Conservation (phyloP, 2,113 vertebrate genomes). For the Diphyllodes magnificus region DNA sequence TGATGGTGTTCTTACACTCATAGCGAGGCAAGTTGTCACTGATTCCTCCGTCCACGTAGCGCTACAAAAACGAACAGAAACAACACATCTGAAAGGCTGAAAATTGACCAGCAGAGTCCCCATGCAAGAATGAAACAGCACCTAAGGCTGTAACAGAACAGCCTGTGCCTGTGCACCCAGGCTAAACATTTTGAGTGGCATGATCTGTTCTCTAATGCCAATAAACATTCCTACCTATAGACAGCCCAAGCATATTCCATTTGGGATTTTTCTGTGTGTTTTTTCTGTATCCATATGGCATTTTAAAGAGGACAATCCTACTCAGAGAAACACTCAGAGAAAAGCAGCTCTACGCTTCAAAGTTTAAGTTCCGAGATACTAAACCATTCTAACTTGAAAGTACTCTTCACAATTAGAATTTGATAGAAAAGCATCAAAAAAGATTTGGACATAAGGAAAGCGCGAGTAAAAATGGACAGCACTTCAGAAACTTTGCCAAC, state of each 20-base stretch:
- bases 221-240: background rate
- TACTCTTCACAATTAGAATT: background rate
- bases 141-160: background rate
- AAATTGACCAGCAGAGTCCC: background rate
- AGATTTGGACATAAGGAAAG: background rate
- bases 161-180: background rate
- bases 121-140: background rate
- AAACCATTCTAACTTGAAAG: background rate
- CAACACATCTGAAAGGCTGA: background rate
- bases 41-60: conserved; percentile 87
- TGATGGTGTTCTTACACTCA: conserved; percentile 85
- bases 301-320: background rate
- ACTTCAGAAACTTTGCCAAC: background rate
- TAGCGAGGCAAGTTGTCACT: conserved; percentile 82
- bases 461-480: background rate
- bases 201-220: background rate
- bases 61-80: conserved; percentile 62
- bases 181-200: background rate
- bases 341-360: background rate
- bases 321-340: background rate
- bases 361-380: background rate
- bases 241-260: background rate
- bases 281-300: background rate
- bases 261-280: background rate
- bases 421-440: background rate